Base-by-base conservation (phyloP, 2,888 invertebrate species). In the Terebella lapidaria region DNA sequence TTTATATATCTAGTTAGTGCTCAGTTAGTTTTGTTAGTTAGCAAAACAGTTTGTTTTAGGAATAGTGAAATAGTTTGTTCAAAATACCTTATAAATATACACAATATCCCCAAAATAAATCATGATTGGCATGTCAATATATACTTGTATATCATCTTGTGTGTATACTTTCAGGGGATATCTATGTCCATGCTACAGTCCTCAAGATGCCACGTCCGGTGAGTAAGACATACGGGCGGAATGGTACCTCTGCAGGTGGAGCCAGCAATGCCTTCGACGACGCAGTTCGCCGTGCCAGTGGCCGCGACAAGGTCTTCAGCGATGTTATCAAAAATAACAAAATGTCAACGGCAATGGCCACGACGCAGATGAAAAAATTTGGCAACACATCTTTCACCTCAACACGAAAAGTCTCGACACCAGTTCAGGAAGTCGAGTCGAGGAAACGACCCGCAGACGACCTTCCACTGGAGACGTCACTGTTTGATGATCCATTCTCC, bases 351-450 rank as follows among this genome's bases (percentile, higher is more conserved):
- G 54, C 61, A 26, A 62, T 61, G 45, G 62, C 67, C 4, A 42
- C 67, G 4, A 58, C 62, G 4, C 60, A 54, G 20, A 61, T 59
- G 18, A 56, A 59, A 25, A 46, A 42, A 53, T 67, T 61, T 61
- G 67, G 67, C n/a, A 61, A 63, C n/a, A 60, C 67, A 15, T 61
- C 64, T 2, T 65, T 67, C 35, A 65, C 67, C 4, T 65, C 65
- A 4, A 60, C 61, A 2, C 51, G 65, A 3, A 42, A 42, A 28
- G 42, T 42, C 2, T 46, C 55, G 24, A 49, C 27, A 3, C 29
- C 29, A 20, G 47, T 52, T 22, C 35, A 20, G 2, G 60, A 60
- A 2, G 20, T n/a, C 2, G 63, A 61, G n/a, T 46, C 55, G 2
- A 45, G 61, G 22, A 63, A 64, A 52, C 53, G 67, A 3, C 57